These are phyloP conservation scores for Acanthochromis polyacanthus DNA, from an alignment of 2,113 vertebrate genomes.

Conservation along the genomic window DNA sequence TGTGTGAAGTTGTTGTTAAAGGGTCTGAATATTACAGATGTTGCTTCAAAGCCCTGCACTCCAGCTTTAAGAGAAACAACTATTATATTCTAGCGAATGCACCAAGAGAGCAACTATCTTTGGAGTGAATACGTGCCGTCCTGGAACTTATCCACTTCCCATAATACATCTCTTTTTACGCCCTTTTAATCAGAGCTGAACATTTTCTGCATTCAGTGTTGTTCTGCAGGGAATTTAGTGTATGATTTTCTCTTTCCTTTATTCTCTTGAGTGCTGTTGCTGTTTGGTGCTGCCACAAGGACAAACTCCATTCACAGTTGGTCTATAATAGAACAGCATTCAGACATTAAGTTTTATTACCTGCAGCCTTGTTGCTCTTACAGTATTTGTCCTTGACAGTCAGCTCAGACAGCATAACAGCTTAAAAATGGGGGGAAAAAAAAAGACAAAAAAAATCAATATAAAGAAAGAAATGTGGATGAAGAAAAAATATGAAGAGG, in stretches of 20 bases:
- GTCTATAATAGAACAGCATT: neutral
- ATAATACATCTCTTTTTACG: neutral
- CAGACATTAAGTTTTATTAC: neutral
- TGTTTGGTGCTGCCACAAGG: neutral
- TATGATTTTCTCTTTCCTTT: conserved; percentile 5
- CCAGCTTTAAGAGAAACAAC: too few species aligned
- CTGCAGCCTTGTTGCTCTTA: neutral
- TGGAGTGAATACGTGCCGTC: too few species aligned
- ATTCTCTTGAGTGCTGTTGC: neutral
- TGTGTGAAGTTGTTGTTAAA: too few species aligned
- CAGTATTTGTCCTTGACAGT: neutral
- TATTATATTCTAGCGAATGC: too few species aligned
- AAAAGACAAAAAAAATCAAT: neutral
- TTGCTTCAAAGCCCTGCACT: too few species aligned
- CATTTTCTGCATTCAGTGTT: neutral
- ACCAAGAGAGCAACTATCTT: too few species aligned
- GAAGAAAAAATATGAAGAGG: neutral
- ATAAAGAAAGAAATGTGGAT: neutral
- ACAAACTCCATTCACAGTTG: neutral
- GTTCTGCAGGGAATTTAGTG: neutral
- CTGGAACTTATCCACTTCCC: neutral
- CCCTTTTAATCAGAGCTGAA: neutral
- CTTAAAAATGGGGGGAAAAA: neutral
- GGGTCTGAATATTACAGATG: too few species aligned
- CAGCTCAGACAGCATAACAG: neutral